Conservation (phyloP, 2,888 invertebrate genomes). For the Papilio protenor region DNA sequence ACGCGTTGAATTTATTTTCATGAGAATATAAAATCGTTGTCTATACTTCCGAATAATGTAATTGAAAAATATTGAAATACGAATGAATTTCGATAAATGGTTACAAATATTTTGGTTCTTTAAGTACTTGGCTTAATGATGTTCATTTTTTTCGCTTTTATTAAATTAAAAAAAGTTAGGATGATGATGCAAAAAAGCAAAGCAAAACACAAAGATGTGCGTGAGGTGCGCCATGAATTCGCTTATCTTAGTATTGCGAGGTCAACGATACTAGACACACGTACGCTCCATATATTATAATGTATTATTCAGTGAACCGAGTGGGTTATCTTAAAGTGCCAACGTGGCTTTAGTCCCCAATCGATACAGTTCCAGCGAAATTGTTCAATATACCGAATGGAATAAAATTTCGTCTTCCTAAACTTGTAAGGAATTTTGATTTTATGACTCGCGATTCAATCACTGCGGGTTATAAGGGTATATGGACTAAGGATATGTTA, state of each 20-base stretch:
- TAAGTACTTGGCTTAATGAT: too few species aligned
- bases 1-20: background rate
- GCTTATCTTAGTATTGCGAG: constrained; percentile 15
- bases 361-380: constrained; percentile 29
- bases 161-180: background rate
- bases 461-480: background rate
- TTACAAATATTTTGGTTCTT: too few species aligned
- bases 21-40: too few species aligned
- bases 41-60: too few species aligned
- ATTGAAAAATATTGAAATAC: too few species aligned
- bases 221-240: constrained; percentile 1
- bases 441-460: constrained; percentile 5
- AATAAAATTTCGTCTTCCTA: constrained; percentile 12
- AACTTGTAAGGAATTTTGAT: background rate
- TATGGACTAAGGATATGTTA: background rate
- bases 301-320: constrained; percentile 36
- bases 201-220: background rate
- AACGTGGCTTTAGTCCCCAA: constrained; percentile 24
- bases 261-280: constrained; percentile 30
- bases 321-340: constrained; percentile 38
- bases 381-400: constrained; percentile 27
- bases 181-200: background rate
- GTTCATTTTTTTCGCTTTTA: background rate
- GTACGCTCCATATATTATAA: constrained; percentile 25
- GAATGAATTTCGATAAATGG: too few species aligned